Percentiles rank a stretch among this genome's conserved stretches.
Evolutionary conservation across 2,113 vertebrate species (phyloP).

Genomic region (Todiramphus chloris): DNA sequence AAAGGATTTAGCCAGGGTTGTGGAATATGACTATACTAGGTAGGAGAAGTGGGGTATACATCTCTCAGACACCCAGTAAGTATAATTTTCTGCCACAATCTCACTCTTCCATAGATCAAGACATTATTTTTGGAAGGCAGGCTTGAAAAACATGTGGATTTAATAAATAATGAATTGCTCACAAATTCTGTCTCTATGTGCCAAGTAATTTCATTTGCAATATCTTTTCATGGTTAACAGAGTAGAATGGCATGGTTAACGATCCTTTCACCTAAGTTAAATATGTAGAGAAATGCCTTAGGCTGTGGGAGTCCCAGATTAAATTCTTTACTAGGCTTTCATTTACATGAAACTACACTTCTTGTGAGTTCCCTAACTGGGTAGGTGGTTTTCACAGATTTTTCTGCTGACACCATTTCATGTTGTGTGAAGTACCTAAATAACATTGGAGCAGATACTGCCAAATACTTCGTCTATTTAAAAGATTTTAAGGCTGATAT

Average conservation of each 20-base stretch:
- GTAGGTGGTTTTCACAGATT: neutral
- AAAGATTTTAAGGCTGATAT: neutral
- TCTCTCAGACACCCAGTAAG: neutral
- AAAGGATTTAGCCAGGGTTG: neutral
- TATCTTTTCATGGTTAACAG: neutral
- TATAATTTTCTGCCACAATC: neutral
- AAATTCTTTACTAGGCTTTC: neutral
- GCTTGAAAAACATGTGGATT: neutral
- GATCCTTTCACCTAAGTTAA: neutral
- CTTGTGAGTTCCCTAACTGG: neutral
- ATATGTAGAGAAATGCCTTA: neutral
- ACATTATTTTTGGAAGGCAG: neutral
- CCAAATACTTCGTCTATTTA: neutral
- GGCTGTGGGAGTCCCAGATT: neutral
- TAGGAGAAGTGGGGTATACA: neutral
- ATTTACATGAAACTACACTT: neutral
- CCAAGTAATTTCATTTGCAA: neutral
- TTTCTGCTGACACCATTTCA: neutral
- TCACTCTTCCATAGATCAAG: neutral
- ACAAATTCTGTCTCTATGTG: neutral
- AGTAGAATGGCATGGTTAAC: neutral
- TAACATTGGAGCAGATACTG: neutral
- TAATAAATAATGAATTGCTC: neutral
- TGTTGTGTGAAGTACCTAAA: neutral
- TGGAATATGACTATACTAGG: neutral